Evolutionary conservation across 2,888 invertebrate species (phyloP), one percentile per base, ranked within the genome.

Genomic region (Monopis laevigella): DNA sequence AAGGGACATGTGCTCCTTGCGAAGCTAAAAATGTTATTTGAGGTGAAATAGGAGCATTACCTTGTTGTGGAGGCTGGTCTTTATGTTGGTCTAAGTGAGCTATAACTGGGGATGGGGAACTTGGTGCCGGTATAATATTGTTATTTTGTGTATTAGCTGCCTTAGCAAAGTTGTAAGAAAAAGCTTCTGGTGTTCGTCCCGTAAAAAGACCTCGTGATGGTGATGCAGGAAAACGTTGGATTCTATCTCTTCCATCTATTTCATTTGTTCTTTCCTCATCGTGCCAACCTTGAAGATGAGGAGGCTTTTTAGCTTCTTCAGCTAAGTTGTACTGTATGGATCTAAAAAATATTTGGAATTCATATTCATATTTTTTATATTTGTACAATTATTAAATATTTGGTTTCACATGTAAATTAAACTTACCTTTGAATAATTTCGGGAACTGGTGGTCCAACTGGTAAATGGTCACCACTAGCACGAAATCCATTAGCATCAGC

Each of bases 401-500:
- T 26, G 16, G 12, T 7, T 24, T 19, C 24, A 27, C 10, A 13
- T 35, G 12, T 30, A 30, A 12, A 19, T 2, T 16, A 16, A 21
- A 34, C 19, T 19, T 53, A 85, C 71, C 84, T 82, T 59, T 85
- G 84, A 53, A 88, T 88, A 32, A 86, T 87, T 57, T 84, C 86
- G 21, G 90, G 90, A 50, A 90, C 81, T 16, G 90, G 89, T 27
- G 90, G 90, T 5, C 90, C 85, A 21, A 88, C 89, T 28, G 92
- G 91, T 51, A 91, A 66, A 64, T 91, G 91, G 29, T 88, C 88
- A 40, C 91, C 91, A 52, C 84, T 84, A 8, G 90, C 88, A 56
- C 88, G 85, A 68, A 89, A 92, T 43, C 91, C 91, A 56, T 88
- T 88, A 51, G 87, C 86, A 60, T 91, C 90, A 41, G 90, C 90